Conservation (phyloP, 2,888 invertebrate genomes). For the Drosophila mimica region DNA sequence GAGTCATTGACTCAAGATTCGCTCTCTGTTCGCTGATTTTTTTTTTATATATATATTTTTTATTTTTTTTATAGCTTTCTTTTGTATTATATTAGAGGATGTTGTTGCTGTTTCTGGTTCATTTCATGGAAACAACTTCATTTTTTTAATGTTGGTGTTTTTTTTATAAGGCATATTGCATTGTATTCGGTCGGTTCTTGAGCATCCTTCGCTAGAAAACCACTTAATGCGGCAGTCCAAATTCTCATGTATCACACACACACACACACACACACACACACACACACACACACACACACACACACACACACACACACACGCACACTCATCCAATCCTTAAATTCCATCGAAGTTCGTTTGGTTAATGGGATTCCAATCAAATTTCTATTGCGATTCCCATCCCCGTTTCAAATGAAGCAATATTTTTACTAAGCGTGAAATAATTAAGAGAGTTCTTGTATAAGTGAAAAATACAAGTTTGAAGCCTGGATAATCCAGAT, state of each 20-base stretch:
- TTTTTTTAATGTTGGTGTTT: constrained; percentile 22
- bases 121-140: constrained; percentile 55
- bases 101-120: constrained; percentile 25
- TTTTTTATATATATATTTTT: background rate
- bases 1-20: constrained; percentile 73
- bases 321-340: constrained; percentile 54
- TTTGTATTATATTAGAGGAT: constrained; percentile 16
- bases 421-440: constrained; percentile 22
- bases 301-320: constrained; percentile 11
- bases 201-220: constrained; percentile 66
- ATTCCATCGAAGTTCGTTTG: constrained; percentile 67
- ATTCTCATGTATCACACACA: constrained; percentile 14
- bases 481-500: background rate
- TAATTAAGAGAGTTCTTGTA: constrained; percentile 29
- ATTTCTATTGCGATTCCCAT: constrained; percentile 25
- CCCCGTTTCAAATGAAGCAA: constrained; percentile 4
- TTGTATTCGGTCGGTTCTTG: constrained; percentile 30
- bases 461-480: background rate
- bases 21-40: constrained; percentile 28
- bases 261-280: background rate
- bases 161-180: constrained; percentile 16
- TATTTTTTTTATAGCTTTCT: constrained; percentile 18
- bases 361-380: constrained; percentile 65
- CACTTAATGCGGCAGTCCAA: constrained; percentile 46
- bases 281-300: background rate